Evolutionary conservation across 2,797 vertebrate species (phyloP), one percentile per base, ranked within the genome.

Genomic region (Bucorvus abyssinicus): DNA sequence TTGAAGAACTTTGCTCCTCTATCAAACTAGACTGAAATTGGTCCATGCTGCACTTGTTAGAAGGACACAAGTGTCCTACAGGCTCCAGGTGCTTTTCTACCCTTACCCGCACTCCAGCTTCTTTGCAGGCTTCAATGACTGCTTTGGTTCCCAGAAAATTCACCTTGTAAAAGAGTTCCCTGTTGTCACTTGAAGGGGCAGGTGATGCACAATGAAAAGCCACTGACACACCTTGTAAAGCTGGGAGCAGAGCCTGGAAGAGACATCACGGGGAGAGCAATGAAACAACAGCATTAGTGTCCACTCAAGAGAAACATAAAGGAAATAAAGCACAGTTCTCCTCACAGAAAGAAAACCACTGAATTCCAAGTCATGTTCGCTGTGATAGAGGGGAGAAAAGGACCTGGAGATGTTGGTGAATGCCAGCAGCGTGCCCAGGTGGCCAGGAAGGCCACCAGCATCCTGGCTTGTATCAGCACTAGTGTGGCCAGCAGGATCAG

Each of bases 191-290:
- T 64, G 96, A 98, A 24, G 99, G 98, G 3, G 98, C 98, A 29
- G 99, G 99, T 0, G 99, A 99, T 0, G 99, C 99, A 19, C 99
- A 99, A 92, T 99, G 99, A 97, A 99, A 99, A 56, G 98, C 99
- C 67, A 98, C 87, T 6, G 98, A 98, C 70, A 98, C 98, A 3
- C 98, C 99, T 93, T 98, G 98, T 90, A 99, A 92, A 68, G 98
- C 98, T 18, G 97, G 96, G 60, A 99, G 97, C 95, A 99, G 97
- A 93, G 98, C 98, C 99, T 99, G 90, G 49, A 61, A 65, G 26
- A 90, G 5, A 90, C 27, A 63, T 36, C 1, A 1, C 32, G 1
- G 74, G 80, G 76, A 52, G 17, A 76, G 36, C 15, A 32, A 30
- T 38, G 49, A 69, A 18, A 12, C 26, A 20, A 17, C 32, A 42